A percentile compares a stretch with the other conserved stretches of the same genome.
Evolutionary conservation across 2,113 vertebrate species (phyloP).

Genomic region (Seriola rivoliana): DNA sequence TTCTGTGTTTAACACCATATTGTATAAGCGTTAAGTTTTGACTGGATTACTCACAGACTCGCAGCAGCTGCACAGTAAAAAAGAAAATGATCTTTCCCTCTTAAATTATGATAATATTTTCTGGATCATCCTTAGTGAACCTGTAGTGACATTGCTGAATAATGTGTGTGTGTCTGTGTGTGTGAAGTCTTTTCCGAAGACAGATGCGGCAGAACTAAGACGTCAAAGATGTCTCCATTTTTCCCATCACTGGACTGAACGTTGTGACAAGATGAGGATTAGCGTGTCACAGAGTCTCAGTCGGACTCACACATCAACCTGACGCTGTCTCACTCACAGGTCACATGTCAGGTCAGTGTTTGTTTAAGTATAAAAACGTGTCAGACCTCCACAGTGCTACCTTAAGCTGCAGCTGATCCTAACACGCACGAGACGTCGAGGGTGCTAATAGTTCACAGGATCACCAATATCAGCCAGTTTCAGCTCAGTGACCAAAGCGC

Average conservation of each 20-base stretch:
- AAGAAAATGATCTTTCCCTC: not conserved
- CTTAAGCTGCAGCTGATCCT: not conserved
- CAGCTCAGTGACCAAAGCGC: not conserved
- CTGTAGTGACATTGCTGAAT: conserved; percentile 23
- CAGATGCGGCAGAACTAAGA: conserved; percentile 29
- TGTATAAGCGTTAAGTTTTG: conserved; percentile 24
- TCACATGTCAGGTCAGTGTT: conserved; percentile 28
- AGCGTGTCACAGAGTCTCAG: not conserved
- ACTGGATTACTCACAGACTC: conserved; percentile 28
- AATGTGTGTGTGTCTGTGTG: not conserved
- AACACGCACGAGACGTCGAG: not conserved
- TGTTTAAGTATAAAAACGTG: not conserved
- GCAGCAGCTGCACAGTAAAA: conserved; percentile 20
- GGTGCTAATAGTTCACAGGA: not conserved
- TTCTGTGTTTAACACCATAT: conserved; percentile 21
- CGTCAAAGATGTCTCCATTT: conserved; percentile 22
- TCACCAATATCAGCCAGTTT: not conserved
- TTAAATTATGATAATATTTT: conserved; percentile 5
- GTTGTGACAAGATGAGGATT: conserved; percentile 6
- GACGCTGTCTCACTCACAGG: not conserved
- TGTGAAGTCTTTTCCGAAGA: conserved; percentile 20
- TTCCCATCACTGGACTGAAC: not conserved
- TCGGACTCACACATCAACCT: not conserved
- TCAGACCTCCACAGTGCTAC: not conserved
- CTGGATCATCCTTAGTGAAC: not conserved